Percentiles rank a stretch among this genome's conserved stretches.
Conservation (phyloP, 1,140 invertebrate species). For the Epicauta chinensis region DNA sequence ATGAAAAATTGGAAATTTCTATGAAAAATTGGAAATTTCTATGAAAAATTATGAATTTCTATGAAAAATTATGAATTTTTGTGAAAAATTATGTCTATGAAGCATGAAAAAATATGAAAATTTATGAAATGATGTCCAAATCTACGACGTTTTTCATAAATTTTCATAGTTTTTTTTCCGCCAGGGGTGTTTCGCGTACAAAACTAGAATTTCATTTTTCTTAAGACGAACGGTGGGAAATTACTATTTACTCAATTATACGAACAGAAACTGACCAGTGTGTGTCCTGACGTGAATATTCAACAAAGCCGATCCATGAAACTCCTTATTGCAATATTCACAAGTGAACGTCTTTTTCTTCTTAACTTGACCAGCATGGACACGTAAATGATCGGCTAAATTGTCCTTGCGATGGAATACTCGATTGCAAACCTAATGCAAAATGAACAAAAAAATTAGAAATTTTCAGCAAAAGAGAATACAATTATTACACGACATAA, state of each 20-base stretch:
- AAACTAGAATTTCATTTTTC: not conserved
- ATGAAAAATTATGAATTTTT: too few relatives aligned
- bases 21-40: too few relatives aligned
- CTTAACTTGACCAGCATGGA: constrained; percentile 60
- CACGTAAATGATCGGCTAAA: constrained; percentile 65
- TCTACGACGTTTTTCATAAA: too few relatives aligned
- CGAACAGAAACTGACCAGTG: constrained; percentile 45
- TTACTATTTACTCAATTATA: too few relatives aligned
- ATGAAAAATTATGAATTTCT: too few relatives aligned
- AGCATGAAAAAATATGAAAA: too few relatives aligned
- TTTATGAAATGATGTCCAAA: too few relatives aligned
- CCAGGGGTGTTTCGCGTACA: too few relatives aligned
- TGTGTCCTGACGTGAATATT: constrained; percentile 64
- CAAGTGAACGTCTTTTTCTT: constrained; percentile 60
- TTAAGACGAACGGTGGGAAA: too few relatives aligned
- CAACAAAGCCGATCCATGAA: constrained; percentile 59
- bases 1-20: too few relatives aligned
- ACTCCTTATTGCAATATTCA: constrained; percentile 62
- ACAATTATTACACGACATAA: constrained; percentile 51
- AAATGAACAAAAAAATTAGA: constrained; percentile 17
- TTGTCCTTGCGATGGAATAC: constrained; percentile 71
- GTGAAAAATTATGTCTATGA: too few relatives aligned
- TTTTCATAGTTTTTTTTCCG: too few relatives aligned
- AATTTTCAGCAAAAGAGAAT: not conserved
- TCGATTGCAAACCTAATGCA: constrained; percentile 59